phyloP scores from a whole-genome alignment of 1,140 invertebrate species.

The Papilio polyxenes region DNA sequence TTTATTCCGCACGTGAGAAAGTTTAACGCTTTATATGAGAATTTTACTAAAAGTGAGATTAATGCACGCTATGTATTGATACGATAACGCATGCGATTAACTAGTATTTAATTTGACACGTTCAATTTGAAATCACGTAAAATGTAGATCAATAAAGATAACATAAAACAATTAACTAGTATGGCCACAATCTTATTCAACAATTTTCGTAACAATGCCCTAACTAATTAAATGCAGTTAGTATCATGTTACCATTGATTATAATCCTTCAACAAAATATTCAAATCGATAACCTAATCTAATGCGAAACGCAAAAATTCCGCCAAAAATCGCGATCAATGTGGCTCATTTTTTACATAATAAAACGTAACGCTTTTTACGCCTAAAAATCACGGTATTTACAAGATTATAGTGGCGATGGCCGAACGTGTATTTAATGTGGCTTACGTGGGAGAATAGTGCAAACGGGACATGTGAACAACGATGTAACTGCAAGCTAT shows the following conservation, averaged over 20 bases:
- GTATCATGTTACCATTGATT: too few species aligned
- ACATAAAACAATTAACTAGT: too few species aligned
- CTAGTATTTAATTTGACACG: not conserved
- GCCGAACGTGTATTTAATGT: constrained; percentile 48
- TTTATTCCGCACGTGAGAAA: constrained; percentile 31
- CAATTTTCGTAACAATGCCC: too few species aligned
- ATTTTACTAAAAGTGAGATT: constrained; percentile 20
- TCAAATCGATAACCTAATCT: constrained; percentile 37
- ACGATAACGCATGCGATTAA: not conserved
- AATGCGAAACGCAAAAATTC: too few species aligned
- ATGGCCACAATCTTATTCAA: too few species aligned
- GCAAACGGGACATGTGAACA: constrained; percentile 71
- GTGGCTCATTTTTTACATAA: not conserved
- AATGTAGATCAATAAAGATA: not conserved
- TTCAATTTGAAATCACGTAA: constrained; percentile 26
- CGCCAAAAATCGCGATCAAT: too few species aligned
- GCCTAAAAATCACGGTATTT: constrained; percentile 59
- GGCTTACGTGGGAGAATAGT: constrained; percentile 60
- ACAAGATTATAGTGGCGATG: constrained; percentile 61
- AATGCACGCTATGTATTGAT: not conserved
- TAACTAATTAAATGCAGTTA: too few species aligned
- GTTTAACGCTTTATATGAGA: constrained; percentile 17
- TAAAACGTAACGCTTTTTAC: constrained; percentile 53
- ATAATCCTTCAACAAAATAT: too few species aligned
- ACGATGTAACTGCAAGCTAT: constrained; percentile 34